Base-by-base conservation (phyloP, 1,140 invertebrate species). In the Lordiphosa clarofinis region DNA sequence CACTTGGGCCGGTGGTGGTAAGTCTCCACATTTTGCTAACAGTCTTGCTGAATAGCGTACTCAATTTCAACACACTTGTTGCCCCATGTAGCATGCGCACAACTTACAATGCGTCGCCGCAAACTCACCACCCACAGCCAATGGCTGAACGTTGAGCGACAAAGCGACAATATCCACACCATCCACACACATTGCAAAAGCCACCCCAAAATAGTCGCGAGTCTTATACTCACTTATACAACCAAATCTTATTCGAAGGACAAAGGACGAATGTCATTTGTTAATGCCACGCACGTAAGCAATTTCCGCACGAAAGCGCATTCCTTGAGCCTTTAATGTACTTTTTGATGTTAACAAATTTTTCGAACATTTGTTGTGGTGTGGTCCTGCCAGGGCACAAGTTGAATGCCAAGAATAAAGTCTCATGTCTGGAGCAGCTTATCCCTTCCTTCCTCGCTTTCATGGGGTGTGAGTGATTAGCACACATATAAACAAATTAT, bases 311-410 rank as follows among this genome's bases (percentile, higher is more conserved):
- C 78, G 78, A 82, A 82, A 82, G 78, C 78, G 78, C 78, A 82
- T 82, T 82, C 78, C 65, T 78, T 82, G 78, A 82, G 78, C 78
- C 78, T 82, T 82, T 82, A 82, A 82, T 82, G 78, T 82, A 82
- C 78, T 82, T 82, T 82, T 84, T 82, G 78, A 82, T 82, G 78
- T 82, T 82, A 82, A 82, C 78, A 82, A 82, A 82, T 82, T 82
- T 81, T 82, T 84, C 53, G 66, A 84, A 84, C 78, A 82, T 82
- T 82, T 82, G 69, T 78, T 81, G 66, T 24, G 21, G 21, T 24
- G 61, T 65, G 72, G 81, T 57, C 67, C 48, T 21, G 43, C 15
- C 15, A 15, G 15, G 15, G 15, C 15, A 15, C 15, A 15, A 15
- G 15, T 15, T 15, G 15, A 15, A 15, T 19, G 37, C 4, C 10